These are phyloP conservation scores for Torymus tubicola DNA, from an alignment of 2,888 invertebrate species.

Conservation along the genomic window DNA sequence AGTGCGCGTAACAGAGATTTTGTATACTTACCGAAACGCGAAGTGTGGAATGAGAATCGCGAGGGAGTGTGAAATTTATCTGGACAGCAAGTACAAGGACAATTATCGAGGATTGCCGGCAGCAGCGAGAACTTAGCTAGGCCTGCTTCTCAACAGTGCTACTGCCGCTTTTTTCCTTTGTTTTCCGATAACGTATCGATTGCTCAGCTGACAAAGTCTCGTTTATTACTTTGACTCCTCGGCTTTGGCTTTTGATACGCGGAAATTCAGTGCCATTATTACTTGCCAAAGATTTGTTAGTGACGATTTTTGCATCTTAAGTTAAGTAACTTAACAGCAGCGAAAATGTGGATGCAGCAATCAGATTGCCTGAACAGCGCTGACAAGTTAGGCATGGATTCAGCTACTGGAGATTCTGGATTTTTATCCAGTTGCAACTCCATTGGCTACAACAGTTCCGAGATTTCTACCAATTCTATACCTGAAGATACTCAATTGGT, in stretches of 20 bases:
- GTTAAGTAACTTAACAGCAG: background rate
- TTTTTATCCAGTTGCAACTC: conserved; percentile 40
- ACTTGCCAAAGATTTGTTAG: conserved; percentile 22
- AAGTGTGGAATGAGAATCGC: conserved; percentile 31
- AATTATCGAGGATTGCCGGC: background rate
- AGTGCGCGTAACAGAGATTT: background rate
- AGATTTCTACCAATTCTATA: conserved; percentile 21
- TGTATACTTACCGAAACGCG: too few relatives aligned
- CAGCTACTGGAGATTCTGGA: conserved; percentile 44
- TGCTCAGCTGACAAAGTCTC: too few relatives aligned
- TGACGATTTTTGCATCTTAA: background rate
- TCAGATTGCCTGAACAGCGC: background rate
- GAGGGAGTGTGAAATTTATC: conserved; percentile 25
- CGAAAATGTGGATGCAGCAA: conserved; percentile 61
- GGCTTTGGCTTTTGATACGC: background rate
- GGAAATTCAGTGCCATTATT: conserved; percentile 13
- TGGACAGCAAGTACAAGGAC: conserved; percentile 21
- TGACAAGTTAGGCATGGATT: conserved; percentile 28
- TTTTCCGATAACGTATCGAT: too few relatives aligned
- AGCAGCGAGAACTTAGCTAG: too few relatives aligned
- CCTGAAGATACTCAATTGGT: conserved; percentile 1
- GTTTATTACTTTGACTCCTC: too few relatives aligned
- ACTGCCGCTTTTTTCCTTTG: background rate
- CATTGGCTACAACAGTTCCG: conserved; percentile 30
- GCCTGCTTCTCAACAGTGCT: background rate